Percentiles rank a stretch among this genome's conserved stretches.
Conservation (phyloP, 2,888 invertebrate genomes). For the Ypsolopha scabrella region DNA sequence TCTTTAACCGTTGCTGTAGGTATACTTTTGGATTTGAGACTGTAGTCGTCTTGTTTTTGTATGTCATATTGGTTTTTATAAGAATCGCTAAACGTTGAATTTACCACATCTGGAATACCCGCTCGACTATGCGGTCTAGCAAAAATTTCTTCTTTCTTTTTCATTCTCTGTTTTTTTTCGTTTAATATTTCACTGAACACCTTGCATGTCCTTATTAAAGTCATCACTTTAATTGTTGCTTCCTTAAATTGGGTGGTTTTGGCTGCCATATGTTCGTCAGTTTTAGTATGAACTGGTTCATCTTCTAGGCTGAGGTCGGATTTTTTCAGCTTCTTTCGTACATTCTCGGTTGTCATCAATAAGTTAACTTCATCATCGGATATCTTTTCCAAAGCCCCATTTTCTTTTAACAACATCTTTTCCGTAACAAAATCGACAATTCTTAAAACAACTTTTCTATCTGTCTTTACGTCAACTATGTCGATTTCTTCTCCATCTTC, state of each 20-base stretch:
- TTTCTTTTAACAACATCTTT: slow-evolving; percentile 67
- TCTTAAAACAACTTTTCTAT: slow-evolving; percentile 59
- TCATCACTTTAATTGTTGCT: slow-evolving; percentile 34
- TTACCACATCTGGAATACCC: slow-evolving; percentile 56
- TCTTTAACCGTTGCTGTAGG: too few relatives aligned
- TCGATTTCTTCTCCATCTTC: slow-evolving; percentile 63
- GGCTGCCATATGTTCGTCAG: slow-evolving; percentile 7
- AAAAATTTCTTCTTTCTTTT: slow-evolving; percentile 4
- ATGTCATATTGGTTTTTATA: too few relatives aligned
- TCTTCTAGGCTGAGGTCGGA: slow-evolving; percentile 7
- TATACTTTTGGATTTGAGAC: too few relatives aligned
- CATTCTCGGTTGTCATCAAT: slow-evolving; percentile 36
- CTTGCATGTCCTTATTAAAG: slow-evolving; percentile 44
- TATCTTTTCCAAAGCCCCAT: slow-evolving; percentile 59
- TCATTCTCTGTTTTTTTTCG: slow-evolving; percentile 13
- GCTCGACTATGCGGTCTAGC: slow-evolving; percentile 17
- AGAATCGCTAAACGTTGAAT: slow-evolving; percentile 48
- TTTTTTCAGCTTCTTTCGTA: slow-evolving; percentile 13
- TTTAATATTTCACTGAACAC: slow-evolving; percentile 25
- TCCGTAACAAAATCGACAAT: slow-evolving; percentile 69
- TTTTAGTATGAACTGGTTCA: slow-evolving; percentile 9
- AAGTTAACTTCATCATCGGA: slow-evolving; percentile 51
- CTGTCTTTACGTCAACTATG: slow-evolving; percentile 50
- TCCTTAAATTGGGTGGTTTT: slow-evolving; percentile 30
- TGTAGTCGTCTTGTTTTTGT: too few relatives aligned